phyloP scores from a whole-genome alignment of 1,140 invertebrate species.

The Pissodes strobi region DNA sequence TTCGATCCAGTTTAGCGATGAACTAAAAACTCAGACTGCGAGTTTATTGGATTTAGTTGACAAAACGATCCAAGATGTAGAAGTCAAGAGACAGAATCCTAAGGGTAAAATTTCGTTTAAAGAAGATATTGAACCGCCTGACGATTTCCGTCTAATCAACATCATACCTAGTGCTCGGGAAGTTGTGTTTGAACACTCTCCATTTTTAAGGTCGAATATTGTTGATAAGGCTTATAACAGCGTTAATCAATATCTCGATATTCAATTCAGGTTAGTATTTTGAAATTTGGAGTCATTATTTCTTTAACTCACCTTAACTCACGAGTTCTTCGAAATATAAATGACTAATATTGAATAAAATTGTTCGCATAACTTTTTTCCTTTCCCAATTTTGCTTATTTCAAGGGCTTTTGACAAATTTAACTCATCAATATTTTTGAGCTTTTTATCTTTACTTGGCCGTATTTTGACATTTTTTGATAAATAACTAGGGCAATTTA shows the following conservation, averaged over 20 bases:
- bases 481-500: no score
- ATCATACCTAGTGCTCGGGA: constrained; percentile 56
- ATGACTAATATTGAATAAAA: no score
- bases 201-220: constrained; percentile 65
- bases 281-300: no score
- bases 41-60: constrained; percentile 50
- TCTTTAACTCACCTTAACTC: no score
- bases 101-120: constrained; percentile 2
- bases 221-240: constrained; percentile 64
- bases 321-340: no score
- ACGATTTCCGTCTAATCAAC: constrained; percentile 57
- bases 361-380: no score
- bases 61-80: constrained; percentile 44
- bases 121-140: constrained; percentile 54
- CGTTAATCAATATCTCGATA: constrained; percentile 75
- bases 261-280: constrained; percentile 70
- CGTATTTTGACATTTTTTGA: no score
- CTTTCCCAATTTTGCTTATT: no score
- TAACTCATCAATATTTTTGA: no score
- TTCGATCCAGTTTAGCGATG: constrained; percentile 49
- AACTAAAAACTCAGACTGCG: constrained; percentile 46
- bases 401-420: no score
- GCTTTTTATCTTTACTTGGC: no score
- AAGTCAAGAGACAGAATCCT: constrained; percentile 32
- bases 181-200: constrained; percentile 52